Base-by-base conservation (phyloP, 2,113 vertebrate genomes). In the Toxotes chatareus region DNA sequence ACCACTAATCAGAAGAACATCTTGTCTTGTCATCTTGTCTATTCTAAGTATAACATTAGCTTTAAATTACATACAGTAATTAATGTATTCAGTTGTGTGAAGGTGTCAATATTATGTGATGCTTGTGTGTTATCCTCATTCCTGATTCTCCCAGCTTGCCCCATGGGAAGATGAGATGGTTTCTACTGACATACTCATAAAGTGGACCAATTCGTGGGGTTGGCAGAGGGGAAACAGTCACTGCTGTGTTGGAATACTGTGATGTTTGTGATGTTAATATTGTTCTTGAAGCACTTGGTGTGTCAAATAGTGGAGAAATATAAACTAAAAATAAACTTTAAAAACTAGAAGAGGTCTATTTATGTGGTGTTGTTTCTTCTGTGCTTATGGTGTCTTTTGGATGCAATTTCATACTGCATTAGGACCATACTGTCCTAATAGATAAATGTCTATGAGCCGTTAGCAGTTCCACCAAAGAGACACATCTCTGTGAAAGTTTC, bases 291-390 rank as follows among this genome's bases (percentile, higher is more conserved):
- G 85, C 93, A 94, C 91, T 95, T 86, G 63, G 86, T 95, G 92
- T 95, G 93, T 94, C 88, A 87, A 84, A 92, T 95, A 93, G 92
- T 93, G 85, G 90, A 91, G 88, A 92, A 83, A 91, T 91, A 93
- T 92, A 91, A 93, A 87, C 38, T 71, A 84, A 75, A 27, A 92
- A 79, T 91, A 89, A 91, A 87, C 67, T 21, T 64, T 55, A 68
- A 88, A 86, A 85, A 70, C 16, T 10, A 69, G 31, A 17, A 49
- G 16, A 42, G n/a, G 38, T 71, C 3, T 53, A 4, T 74, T 3
- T 82, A 65, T 88, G 74, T 73, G 27, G 16, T 42, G 7, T 59
- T 57, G 5, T 55, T 68, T 0, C 32, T 70, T 10, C 34, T 61
- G 3, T 12, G 11, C 8, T 13, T 32, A 11, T 11, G 3, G 7